phyloP scores from a whole-genome alignment of 2,113 vertebrate species.

The Copsychus sechellarum region DNA sequence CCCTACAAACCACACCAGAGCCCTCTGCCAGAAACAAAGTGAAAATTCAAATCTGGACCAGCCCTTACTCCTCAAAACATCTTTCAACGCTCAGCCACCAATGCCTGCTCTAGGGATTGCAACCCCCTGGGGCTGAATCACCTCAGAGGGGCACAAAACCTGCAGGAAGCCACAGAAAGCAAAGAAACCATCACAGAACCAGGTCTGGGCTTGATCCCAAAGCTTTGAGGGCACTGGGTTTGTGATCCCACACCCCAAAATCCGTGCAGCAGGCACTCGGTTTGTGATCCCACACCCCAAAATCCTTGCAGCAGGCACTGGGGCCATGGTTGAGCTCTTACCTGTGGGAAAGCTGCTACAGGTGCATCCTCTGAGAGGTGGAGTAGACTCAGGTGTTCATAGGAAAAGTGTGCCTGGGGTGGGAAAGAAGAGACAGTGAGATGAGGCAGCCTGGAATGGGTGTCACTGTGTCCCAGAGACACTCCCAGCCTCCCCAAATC shows the following conservation, averaged over 20 bases:
- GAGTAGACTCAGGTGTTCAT: not conserved
- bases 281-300: no score
- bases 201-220: not conserved
- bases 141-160: not conserved
- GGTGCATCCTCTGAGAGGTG: not conserved
- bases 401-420: not conserved
- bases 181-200: rapidly evolving
- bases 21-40: not conserved
- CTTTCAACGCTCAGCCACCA: not conserved
- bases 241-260: not conserved
- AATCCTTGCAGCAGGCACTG: rapidly evolving
- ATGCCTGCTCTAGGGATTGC: rapidly evolving
- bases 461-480: not conserved
- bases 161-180: rapidly evolving
- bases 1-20: not conserved
- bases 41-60: not conserved
- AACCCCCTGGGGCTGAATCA: rapidly evolving
- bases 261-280: no score
- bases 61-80: not conserved
- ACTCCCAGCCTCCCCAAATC: not conserved
- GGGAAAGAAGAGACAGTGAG: not conserved
- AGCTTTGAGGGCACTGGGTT: no score
- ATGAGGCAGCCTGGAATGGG: not conserved
- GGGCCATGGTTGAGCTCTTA: not conserved
- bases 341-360: constrained; percentile 1